Evolutionary conservation across 2,113 vertebrate genomes (phyloP).

Genomic region (Dunckerocampus dactyliophorus): DNA sequence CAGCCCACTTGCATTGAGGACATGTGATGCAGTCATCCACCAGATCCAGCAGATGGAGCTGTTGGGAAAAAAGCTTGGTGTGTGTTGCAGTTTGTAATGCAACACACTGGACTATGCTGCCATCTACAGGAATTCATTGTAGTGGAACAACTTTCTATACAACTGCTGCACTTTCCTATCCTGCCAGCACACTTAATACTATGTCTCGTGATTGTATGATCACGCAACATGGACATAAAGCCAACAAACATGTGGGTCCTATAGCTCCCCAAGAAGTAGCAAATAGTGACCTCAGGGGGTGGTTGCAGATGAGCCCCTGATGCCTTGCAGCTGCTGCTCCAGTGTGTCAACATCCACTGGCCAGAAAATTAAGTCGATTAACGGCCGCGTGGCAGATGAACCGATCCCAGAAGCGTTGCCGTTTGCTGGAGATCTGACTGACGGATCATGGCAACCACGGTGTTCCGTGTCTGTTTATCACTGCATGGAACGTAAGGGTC

Average conservation of each 20-base stretch:
- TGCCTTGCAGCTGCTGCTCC: neutral
- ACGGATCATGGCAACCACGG: neutral
- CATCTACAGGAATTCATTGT: no score
- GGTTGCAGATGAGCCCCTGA: neutral
- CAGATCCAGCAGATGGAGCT: no score
- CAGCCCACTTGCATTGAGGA: no score
- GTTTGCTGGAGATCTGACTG: neutral
- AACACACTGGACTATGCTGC: no score
- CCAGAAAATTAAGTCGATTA: conserved; percentile 7
- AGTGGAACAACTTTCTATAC: no score
- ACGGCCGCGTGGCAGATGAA: neutral
- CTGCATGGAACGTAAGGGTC: no score
- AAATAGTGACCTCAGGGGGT: neutral
- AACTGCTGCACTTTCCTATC: no score
- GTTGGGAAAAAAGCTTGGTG: no score
- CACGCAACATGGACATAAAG: neutral
- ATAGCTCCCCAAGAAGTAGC: neutral
- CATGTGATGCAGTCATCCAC: no score
- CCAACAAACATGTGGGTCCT: neutral
- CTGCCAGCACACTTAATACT: neutral
- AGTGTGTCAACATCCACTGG: neutral
- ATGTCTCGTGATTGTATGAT: neutral
- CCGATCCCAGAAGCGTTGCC: neutral
- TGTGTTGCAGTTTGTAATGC: no score
- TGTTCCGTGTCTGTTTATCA: no score